phyloP scores from a whole-genome alignment of 2,888 invertebrate genomes.

The Leptopilina myrica region DNA sequence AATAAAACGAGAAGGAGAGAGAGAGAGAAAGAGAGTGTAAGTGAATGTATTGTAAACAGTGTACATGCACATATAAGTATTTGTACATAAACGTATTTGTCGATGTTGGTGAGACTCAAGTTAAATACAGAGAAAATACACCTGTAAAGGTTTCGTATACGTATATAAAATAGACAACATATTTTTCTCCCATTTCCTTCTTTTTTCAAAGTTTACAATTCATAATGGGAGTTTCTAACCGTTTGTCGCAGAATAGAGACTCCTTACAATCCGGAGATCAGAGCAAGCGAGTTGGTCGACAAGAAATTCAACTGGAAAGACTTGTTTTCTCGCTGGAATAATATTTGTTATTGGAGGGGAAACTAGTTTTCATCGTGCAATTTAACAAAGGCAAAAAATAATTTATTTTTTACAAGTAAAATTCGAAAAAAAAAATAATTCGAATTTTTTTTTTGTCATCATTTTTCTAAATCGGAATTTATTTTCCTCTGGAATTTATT shows the following conservation, averaged over 20 bases:
- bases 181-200: constrained; percentile 31
- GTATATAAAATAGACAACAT: constrained; percentile 15
- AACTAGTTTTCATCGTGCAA: no score
- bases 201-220: constrained; percentile 18
- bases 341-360: not conserved
- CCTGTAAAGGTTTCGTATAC: not conserved
- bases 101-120: not conserved
- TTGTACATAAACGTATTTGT: not conserved
- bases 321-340: not conserved
- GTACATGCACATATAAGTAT: no score
- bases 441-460: no score
- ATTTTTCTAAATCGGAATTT: no score
- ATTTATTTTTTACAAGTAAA: no score
- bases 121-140: not conserved
- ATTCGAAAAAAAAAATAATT: no score
- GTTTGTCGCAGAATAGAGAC: constrained; percentile 72
- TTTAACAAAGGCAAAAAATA: no score
- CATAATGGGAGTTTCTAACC: constrained; percentile 61
- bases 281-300: constrained; percentile 53
- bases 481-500: no score
- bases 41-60: not conserved
- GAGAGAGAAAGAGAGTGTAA: not conserved
- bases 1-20: not conserved
- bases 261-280: constrained; percentile 65
- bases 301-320: constrained; percentile 2